Percentiles rank a stretch among this genome's conserved stretches.
Conservation (phyloP, 2,797 vertebrate species). For the Trachops cirrhosus region DNA sequence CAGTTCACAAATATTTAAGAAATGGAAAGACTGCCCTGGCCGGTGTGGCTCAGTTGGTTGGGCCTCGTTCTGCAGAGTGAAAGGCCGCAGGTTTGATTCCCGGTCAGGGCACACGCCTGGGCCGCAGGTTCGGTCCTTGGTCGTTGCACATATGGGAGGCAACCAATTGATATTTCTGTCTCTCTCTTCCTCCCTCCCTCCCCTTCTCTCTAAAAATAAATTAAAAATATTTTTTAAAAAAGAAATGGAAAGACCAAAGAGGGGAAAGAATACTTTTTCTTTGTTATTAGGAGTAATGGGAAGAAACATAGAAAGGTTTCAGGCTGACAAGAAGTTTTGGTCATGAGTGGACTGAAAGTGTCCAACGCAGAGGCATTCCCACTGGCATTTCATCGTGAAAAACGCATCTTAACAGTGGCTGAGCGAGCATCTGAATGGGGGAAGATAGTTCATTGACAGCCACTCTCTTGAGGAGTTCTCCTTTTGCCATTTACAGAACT, state of each 20-base stretch:
- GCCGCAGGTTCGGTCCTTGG: too few species aligned
- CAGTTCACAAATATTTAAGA: conserved; percentile 36
- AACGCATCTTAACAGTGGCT: neutral
- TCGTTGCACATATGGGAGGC: neutral
- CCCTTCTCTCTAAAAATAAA: neutral
- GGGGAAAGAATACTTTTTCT: conserved; percentile 1
- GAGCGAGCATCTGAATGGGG: neutral
- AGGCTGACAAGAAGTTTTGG: neutral
- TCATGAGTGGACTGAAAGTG: neutral
- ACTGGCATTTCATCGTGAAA: neutral
- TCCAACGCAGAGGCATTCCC: neutral
- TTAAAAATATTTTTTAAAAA: neutral
- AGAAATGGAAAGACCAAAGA: neutral
- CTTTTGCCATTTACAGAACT: neutral
- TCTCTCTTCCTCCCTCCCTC: neutral
- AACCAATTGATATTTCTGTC: neutral
- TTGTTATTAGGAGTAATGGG: conserved; percentile 6
- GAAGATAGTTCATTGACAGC: neutral
- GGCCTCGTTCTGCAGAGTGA: neutral
- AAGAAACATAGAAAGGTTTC: conserved; percentile 26
- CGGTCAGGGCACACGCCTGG: neutral
- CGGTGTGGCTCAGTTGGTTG: neutral
- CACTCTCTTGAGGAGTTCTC: neutral
- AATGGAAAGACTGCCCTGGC: neutral
- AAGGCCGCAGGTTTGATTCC: neutral